These are phyloP conservation scores for Cybosia mesomella DNA, from an alignment of 2,888 invertebrate species.

Conservation along the genomic window DNA sequence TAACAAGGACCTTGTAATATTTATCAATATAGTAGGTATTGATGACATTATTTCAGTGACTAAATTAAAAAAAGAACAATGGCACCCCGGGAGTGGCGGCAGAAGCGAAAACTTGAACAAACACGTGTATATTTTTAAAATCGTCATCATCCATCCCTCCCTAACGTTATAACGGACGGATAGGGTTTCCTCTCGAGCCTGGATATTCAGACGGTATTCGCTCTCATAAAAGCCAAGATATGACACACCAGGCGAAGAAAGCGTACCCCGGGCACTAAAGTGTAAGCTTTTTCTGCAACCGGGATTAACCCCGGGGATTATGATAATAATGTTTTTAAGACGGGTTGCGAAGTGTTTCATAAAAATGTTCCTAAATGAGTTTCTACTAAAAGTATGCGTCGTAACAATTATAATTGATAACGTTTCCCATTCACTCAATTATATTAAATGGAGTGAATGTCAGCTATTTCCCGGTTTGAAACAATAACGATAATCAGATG, in stretches of 20 bases:
- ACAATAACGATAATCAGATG: conserved; percentile 83
- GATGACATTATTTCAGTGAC: not conserved
- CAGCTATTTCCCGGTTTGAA: conserved; percentile 80
- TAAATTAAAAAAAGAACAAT: not conserved
- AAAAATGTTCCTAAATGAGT: conserved; percentile 49
- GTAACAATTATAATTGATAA: conserved; percentile 81
- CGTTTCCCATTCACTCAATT: conserved; percentile 83
- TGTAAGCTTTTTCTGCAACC: too few relatives aligned
- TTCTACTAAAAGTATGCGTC: conserved; percentile 62
- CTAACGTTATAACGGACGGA: too few relatives aligned
- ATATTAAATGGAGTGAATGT: conserved; percentile 83
- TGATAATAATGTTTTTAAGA: not conserved
- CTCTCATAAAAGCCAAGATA: not conserved
- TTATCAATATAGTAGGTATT: not conserved
- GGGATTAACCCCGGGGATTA: too few relatives aligned
- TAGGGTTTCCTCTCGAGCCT: too few relatives aligned
- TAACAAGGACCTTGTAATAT: not conserved
- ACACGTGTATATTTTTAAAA: too few relatives aligned
- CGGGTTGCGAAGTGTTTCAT: conserved; percentile 42
- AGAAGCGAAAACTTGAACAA: too few relatives aligned
- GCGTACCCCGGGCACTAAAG: too few relatives aligned
- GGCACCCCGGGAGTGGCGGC: too few relatives aligned
- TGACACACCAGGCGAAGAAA: not conserved
- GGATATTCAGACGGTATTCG: not conserved
- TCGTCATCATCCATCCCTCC: too few relatives aligned